Evolutionary conservation across 2,888 invertebrate genomes (phyloP), one percentile per base, ranked within the genome.

Genomic region (Cepaea hortensis): DNA sequence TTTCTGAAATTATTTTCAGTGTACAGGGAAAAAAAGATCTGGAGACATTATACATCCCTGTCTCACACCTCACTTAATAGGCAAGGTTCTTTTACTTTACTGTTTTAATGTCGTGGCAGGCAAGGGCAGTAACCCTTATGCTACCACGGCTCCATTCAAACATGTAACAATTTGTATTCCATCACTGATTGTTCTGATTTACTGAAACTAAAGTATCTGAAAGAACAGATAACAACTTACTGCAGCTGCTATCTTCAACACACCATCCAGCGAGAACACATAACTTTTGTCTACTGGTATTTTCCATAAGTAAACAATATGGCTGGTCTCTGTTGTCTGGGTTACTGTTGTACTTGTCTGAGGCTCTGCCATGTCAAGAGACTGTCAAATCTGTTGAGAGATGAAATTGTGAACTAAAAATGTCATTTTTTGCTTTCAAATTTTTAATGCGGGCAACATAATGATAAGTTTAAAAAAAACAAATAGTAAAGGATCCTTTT

Each of bases 241-340:
- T 84, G 91, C 90, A 90, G 93, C 92, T 50, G 90, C 91, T n/a
- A 93, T 90, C 89, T 93, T 93, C 1, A 93, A 89, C 35, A 93
- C 90, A 20, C 92, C 92, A 15, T 90, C 89, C 35, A 92, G 85
- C 62, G 92, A 91, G 46, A 88, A 89, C 18, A 93, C 85, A 86
- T 92, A 93, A 9, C 87, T 89, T 55, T 85, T 90, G 85, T 93
- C 91, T 46, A 88, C 73, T 7, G 88, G 88, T 61, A 88, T 86
- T 70, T 87, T 87, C 88, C 88, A 88, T 18, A 88, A 0, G 72
- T 88, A 87, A 23, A 86, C 46, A 15, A 87, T 65, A n/a, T 85
- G 61, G 50, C 18, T 61, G 23, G 55, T 80, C 55, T 73, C 80
- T 70, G 80, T 61, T 55, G 76, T 76, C 48, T 62, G 79, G 35